phyloP scores from a whole-genome alignment of 2,888 invertebrate genomes.

The Dasypogon diadema region DNA sequence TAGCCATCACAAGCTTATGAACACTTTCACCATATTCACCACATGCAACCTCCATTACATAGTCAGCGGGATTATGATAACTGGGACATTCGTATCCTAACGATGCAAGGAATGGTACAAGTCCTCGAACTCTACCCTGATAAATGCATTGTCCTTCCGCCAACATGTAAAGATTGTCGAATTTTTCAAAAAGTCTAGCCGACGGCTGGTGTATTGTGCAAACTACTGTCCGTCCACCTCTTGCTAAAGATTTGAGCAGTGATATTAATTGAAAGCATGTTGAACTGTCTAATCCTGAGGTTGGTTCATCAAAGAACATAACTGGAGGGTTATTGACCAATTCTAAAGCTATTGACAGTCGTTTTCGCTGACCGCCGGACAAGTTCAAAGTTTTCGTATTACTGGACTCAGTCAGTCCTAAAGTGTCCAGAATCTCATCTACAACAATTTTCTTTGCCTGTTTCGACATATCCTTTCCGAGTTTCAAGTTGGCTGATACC shows the following conservation, averaged over 20 bases:
- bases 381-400: slow-evolving; percentile 84
- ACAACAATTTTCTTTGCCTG: slow-evolving; percentile 84
- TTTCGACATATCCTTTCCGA: slow-evolving; percentile 81
- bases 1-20: slow-evolving; percentile 85
- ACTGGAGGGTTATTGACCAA: slow-evolving; percentile 96
- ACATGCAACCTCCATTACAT: slow-evolving; percentile 95
- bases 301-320: slow-evolving; percentile 97
- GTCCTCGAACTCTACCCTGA: slow-evolving; percentile 82
- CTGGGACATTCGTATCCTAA: slow-evolving; percentile 91
- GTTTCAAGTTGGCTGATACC: slow-evolving; percentile 92
- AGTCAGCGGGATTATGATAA: slow-evolving; percentile 98
- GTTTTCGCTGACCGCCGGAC: slow-evolving; percentile 92
- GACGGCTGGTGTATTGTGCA: slow-evolving; percentile 98
- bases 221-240: slow-evolving; percentile 90
- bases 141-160: slow-evolving; percentile 96
- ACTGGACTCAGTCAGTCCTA: slow-evolving; percentile 83
- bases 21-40: slow-evolving; percentile 95
- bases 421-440: slow-evolving; percentile 86
- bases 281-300: slow-evolving; percentile 92
- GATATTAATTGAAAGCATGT: slow-evolving; percentile 94
- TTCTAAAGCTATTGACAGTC: slow-evolving; percentile 91
- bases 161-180: slow-evolving; percentile 91
- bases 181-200: slow-evolving; percentile 95
- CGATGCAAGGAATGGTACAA: slow-evolving; percentile 89
- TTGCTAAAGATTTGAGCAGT: slow-evolving; percentile 86